Percentiles rank a stretch among this genome's conserved stretches.
These are phyloP conservation scores for Carterocephalus palaemon DNA, from an alignment of 2,888 invertebrate species.

Conservation along the genomic window DNA sequence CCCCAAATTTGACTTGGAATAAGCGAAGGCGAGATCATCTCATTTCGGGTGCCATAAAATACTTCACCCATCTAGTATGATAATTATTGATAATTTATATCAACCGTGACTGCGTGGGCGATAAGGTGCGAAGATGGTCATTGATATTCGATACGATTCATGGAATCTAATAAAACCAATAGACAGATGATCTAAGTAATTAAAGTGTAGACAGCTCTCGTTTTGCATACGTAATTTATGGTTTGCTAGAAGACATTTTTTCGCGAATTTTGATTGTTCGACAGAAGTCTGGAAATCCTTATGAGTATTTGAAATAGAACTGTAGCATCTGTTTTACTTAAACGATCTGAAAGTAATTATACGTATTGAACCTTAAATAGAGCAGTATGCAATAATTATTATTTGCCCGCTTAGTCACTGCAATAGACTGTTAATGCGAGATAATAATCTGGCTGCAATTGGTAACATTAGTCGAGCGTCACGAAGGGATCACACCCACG, in stretches of 20 bases:
- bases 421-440: conserved; percentile 26
- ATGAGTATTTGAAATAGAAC: conserved; percentile 4
- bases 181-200: conserved; percentile 29
- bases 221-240: conserved; percentile 23
- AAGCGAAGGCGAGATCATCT: conserved; percentile 50
- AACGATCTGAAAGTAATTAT: no score
- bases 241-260: conserved; percentile 10
- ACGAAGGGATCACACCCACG: conserved; percentile 63
- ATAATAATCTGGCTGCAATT: conserved; percentile 65
- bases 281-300: conserved; percentile 13
- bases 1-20: conserved; percentile 43
- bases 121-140: conserved; percentile 46
- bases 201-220: conserved; percentile 20
- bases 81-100: conserved; percentile 43
- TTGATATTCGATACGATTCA: conserved; percentile 39
- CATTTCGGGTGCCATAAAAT: conserved; percentile 49
- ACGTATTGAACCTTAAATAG: conserved; percentile 33
- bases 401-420: background rate
- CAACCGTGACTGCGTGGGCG: conserved; percentile 44
- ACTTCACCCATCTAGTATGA: conserved; percentile 44
- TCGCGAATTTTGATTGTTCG: conserved; percentile 5
- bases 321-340: no score
- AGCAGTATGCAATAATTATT: conserved; percentile 26
- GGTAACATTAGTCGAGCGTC: conserved; percentile 73
- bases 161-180: conserved; percentile 35